Base-by-base conservation (phyloP, 2,113 vertebrate species). In the Serinus canaria region DNA sequence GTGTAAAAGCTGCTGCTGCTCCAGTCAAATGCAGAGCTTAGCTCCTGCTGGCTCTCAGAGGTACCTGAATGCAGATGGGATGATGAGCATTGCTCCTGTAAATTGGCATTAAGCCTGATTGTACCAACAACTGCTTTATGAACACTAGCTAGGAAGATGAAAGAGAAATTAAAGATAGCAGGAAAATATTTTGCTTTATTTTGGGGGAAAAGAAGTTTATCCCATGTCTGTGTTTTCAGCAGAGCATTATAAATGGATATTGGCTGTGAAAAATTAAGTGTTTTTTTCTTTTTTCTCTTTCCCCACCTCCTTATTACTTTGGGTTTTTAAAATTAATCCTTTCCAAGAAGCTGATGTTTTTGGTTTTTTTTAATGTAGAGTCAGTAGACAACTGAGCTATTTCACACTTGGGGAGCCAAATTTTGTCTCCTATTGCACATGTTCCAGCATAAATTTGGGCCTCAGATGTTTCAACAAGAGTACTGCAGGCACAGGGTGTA, bases 341-440 rank as follows among this genome's bases (percentile, higher is more conserved):
- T 91, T 90, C 53, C 52, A 95, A 78, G 22, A 68, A 47, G 28
- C 30, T 83, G 47, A 22, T 59, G 37, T 43, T n/a, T 86, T 41
- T 35, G 22, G 12, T 23, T 23, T 44, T 67, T 96, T 80, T 87
- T 85, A 9, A 74, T 92, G 59, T 88, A 41, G 60, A 78, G 12
- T 85, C 79, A 56, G 64, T 81, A 76, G 64, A 59, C 83, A 94
- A 95, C 79, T 72, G 64, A 94, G 25, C 7, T 96, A 90, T 92
- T 94, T 95, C 88, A 64, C 90, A 92, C 73, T 83, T 60, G 10
- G 6, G 9, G 18, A 94, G 92, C 85, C 95, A 96, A 80, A 86
- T 88, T 83, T 90, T 78, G 53, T 64, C 85, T 85, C 43, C 33
- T 74, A 3, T n/a, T 87, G 55, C 84, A 80, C 59, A 35, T 90